Conservation (phyloP, 2,113 vertebrate genomes). For the Lontra canadensis region DNA sequence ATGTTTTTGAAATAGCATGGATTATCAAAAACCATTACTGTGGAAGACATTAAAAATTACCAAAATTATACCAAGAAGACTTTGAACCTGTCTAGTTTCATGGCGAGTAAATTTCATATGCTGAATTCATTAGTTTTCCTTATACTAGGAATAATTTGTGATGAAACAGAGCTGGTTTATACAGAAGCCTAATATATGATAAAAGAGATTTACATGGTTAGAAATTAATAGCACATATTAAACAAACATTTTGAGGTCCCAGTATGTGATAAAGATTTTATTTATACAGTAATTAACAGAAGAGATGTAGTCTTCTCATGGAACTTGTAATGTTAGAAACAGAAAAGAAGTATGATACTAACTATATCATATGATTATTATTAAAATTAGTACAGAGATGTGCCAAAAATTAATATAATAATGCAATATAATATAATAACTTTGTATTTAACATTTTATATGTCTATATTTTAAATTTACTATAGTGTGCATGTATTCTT, state of each 20-base stretch:
- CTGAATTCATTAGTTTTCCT: neutral
- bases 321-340: neutral
- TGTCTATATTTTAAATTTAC: neutral
- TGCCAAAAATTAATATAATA: neutral
- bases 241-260: neutral
- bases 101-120: neutral
- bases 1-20: neutral
- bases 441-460: neutral
- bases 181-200: neutral
- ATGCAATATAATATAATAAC: no score
- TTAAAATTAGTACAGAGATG: neutral
- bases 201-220: neutral
- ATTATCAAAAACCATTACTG: neutral
- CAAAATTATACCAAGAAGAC: neutral
- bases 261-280: neutral
- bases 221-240: neutral
- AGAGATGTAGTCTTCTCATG: neutral
- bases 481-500: neutral
- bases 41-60: neutral
- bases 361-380: neutral
- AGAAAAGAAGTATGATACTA: neutral
- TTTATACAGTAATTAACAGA: neutral
- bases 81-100: neutral
- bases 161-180: neutral
- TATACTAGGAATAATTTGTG: neutral